Evolutionary conservation across 2,888 invertebrate genomes (phyloP).

Genomic region (Spatulosminthurus flaviceps): DNA sequence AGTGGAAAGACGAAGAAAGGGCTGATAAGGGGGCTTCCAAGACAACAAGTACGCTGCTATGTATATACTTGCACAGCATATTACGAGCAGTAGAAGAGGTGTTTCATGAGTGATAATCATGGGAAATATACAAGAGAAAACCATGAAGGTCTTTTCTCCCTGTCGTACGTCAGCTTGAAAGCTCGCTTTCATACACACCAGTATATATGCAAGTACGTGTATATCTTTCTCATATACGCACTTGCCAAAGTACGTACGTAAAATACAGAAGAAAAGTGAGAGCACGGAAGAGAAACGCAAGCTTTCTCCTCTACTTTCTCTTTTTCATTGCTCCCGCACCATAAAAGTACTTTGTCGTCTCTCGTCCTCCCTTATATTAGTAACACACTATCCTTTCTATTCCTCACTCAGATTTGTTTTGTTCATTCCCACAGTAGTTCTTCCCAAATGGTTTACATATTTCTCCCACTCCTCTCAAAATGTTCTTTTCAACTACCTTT

Average conservation of each 20-base stretch:
- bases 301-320: neutral
- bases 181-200: neutral
- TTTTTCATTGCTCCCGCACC: neutral
- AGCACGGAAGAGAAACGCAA: neutral
- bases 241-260: neutral
- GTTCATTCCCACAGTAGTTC: slow-evolving; percentile 12
- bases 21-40: no score
- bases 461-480: neutral
- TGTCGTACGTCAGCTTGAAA: slow-evolving; percentile 16
- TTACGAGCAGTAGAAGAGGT: no score
- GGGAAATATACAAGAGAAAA: neutral
- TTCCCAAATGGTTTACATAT: slow-evolving; percentile 36
- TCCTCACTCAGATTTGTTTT: neutral
- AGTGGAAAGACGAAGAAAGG: no score
- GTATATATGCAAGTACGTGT: no score
- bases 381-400: neutral
- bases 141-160: slow-evolving; percentile 8
- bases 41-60: no score
- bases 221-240: no score
- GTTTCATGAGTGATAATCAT: no score
- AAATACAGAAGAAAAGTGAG: slow-evolving; percentile 16
- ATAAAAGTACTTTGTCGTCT: neutral
- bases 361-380: neutral
- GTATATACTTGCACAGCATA: no score
- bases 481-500: slow-evolving; percentile 25